Evolutionary conservation across 2,113 vertebrate genomes (phyloP).

Genomic region (Felis catus): DNA sequence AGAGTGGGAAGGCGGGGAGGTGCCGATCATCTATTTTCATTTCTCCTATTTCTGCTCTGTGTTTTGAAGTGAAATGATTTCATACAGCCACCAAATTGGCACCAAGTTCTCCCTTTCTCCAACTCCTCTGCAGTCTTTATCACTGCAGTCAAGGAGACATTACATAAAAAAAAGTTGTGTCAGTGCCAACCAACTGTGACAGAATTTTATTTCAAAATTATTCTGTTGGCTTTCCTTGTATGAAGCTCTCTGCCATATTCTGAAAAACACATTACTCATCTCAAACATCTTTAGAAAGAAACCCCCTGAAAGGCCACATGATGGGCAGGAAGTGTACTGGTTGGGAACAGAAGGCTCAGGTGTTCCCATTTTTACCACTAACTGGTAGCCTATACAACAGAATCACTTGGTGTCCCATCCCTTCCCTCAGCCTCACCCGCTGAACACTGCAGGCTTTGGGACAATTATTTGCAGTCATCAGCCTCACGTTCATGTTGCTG

Average conservation of each 20-base stretch:
- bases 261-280: conserved; percentile 56
- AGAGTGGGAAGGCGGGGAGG: not conserved
- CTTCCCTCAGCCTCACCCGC: not conserved
- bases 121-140: conserved; percentile 4
- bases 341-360: not conserved
- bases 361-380: not conserved
- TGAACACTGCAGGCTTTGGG: not conserved
- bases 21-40: conserved; percentile 9
- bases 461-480: not conserved
- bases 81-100: conserved; percentile 40
- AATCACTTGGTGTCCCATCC: not conserved
- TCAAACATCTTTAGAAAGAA: not conserved
- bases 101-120: not conserved
- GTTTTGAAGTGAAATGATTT: conserved; percentile 37
- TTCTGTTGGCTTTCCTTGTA: conserved; percentile 51
- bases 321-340: not conserved
- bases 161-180: not conserved
- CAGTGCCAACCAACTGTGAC: conserved; percentile 52
- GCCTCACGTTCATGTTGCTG: not conserved
- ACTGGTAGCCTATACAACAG: not conserved
- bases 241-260: conserved; percentile 40
- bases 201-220: conserved; percentile 59
- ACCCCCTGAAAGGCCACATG: not conserved
- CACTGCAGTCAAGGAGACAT: conserved; percentile 28
- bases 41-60: conserved; percentile 27